These are phyloP conservation scores for Zaprionus tsacasi DNA, from an alignment of 1,140 invertebrate species.

Conservation along the genomic window DNA sequence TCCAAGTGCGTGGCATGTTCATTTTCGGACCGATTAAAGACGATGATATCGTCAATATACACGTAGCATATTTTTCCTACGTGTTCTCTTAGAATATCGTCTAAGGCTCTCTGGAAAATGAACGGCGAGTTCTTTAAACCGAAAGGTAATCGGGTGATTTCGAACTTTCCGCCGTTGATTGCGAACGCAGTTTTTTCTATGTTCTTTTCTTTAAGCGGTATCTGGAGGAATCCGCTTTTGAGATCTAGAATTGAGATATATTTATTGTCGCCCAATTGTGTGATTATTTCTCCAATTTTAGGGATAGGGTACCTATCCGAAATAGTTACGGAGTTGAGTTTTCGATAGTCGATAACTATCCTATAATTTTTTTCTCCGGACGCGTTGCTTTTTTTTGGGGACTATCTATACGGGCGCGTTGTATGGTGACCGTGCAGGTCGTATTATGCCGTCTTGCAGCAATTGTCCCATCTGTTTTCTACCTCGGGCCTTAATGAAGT, in stretches of 20 bases:
- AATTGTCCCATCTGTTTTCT: too few species aligned
- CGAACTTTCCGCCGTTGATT: slow-evolving; percentile 2
- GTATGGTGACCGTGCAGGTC: not conserved
- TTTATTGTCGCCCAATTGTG: slow-evolving; percentile 10
- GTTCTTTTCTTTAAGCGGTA: not conserved
- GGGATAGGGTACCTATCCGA: slow-evolving; percentile 6
- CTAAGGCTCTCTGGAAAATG: too few species aligned
- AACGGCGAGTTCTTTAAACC: too few species aligned
- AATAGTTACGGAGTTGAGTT: too few species aligned
- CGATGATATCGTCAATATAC: not conserved
- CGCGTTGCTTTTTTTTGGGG: not conserved
- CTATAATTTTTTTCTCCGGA: slow-evolving; percentile 7
- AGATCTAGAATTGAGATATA: not conserved
- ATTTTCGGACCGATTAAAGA: slow-evolving; percentile 2
- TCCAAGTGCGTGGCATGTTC: slow-evolving; percentile 9
- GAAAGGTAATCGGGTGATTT: slow-evolving; percentile 17
- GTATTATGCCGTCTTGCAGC: too few species aligned
- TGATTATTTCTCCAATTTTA: slow-evolving; percentile 3
- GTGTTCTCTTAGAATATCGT: too few species aligned
- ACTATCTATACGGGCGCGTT: too few species aligned
- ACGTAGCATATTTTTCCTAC: too few species aligned
- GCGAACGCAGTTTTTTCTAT: slow-evolving; percentile 16
- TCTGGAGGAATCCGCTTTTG: slow-evolving; percentile 7
- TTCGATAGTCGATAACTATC: slow-evolving; percentile 10
- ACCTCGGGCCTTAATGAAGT: not conserved